These are phyloP conservation scores for Cephus spinipes DNA, from an alignment of 2,888 invertebrate genomes.

Conservation along the genomic window DNA sequence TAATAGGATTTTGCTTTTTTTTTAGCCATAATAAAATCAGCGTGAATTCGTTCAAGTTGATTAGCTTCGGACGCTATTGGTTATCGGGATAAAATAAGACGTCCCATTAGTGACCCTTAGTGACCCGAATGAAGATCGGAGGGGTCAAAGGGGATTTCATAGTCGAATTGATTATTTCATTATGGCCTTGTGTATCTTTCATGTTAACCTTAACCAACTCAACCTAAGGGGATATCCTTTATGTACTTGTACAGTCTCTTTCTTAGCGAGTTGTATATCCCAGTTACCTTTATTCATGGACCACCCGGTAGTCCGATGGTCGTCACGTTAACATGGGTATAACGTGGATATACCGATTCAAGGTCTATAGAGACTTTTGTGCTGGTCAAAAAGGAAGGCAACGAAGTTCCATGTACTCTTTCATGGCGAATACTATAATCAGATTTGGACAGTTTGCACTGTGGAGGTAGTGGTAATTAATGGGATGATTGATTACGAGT, in stretches of 20 bases:
- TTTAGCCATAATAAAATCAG: background rate
- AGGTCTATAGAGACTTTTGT: background rate
- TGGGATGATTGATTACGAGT: background rate
- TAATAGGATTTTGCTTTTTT: constrained; percentile 10
- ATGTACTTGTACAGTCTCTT: background rate
- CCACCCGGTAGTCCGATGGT: background rate
- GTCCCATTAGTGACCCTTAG: background rate
- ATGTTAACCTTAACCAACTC: background rate
- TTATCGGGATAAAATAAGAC: background rate
- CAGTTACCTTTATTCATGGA: background rate
- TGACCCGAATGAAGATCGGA: background rate
- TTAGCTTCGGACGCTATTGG: background rate
- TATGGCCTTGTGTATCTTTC: background rate
- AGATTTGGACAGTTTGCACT: background rate
- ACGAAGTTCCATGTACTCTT: background rate
- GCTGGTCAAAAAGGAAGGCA: background rate
- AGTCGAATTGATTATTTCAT: background rate
- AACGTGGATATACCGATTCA: background rate
- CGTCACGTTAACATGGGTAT: background rate
- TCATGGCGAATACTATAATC: background rate
- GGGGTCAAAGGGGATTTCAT: background rate
- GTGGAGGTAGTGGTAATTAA: background rate
- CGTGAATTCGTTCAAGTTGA: background rate
- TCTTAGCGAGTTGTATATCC: background rate
- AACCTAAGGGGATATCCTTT: background rate